A percentile compares a stretch with the other conserved stretches of the same genome.
Conservation (phyloP, 2,888 invertebrate species). For the Cataglyphis cursor region DNA sequence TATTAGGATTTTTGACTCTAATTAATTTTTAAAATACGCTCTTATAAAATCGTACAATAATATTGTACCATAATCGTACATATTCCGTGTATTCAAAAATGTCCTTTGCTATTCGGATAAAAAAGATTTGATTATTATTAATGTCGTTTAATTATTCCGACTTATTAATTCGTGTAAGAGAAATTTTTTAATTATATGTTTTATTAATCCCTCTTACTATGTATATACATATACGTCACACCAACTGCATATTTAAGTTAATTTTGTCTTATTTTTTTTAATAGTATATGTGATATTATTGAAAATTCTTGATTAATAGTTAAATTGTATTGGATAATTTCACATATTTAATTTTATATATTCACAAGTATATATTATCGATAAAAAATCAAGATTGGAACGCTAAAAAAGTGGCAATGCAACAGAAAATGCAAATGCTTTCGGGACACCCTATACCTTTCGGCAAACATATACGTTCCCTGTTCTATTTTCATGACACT, state of each 20-base stretch:
- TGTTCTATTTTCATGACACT: conserved; percentile 44
- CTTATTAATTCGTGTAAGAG: not conserved
- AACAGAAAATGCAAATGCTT: not conserved
- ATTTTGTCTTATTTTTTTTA: not conserved
- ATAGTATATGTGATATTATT: not conserved
- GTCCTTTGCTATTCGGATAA: not conserved
- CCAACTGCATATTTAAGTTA: not conserved
- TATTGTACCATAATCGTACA: not conserved
- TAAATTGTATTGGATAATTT: not conserved
- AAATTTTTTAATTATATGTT: conserved; percentile 5
- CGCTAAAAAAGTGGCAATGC: not conserved
- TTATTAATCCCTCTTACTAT: not conserved
- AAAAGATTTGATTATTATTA: not conserved
- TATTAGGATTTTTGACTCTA: not conserved
- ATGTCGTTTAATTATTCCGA: not conserved
- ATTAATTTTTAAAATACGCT: not conserved
- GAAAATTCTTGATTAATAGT: not conserved
- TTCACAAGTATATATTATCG: not conserved
- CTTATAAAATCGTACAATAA: not conserved
- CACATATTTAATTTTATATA: not conserved
- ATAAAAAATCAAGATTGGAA: not conserved
- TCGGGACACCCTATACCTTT: not conserved
- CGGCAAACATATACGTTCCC: conserved; percentile 14
- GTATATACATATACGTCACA: not conserved
- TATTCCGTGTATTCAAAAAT: not conserved